Percentiles rank a stretch among this genome's conserved stretches.
These are phyloP conservation scores for Rhynchopsitta pachyrhyncha DNA, from an alignment of 2,113 vertebrate genomes.

Conservation along the genomic window DNA sequence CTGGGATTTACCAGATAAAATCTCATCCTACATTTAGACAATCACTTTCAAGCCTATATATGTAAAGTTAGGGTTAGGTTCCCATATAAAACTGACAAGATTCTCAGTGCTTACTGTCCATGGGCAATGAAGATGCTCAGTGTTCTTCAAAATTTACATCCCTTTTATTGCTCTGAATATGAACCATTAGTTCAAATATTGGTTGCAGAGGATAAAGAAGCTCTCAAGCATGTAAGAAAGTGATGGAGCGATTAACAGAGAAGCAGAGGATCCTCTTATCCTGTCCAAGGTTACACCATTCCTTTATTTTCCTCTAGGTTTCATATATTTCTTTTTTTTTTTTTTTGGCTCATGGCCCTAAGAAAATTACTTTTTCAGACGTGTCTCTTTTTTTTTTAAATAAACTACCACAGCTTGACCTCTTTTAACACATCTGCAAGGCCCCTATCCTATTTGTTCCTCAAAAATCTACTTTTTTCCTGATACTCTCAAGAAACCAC, in stretches of 20 bases:
- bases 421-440: neutral
- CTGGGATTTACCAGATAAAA: slow-evolving; percentile 24
- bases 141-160: neutral
- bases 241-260: neutral
- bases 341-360: neutral
- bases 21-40: neutral
- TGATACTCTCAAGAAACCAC: neutral
- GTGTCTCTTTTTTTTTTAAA: neutral
- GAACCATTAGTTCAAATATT: neutral
- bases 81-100: neutral
- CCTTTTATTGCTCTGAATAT: neutral
- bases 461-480: neutral
- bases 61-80: neutral
- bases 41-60: neutral
- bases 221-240: neutral
- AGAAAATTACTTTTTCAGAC: neutral
- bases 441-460: neutral
- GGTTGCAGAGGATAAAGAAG: neutral
- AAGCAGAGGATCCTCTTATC: neutral
- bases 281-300: neutral
- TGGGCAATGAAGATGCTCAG: neutral
- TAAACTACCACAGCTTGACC: neutral
- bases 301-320: neutral
- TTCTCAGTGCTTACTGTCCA: neutral
- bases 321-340: neutral